Percentiles rank a stretch among this genome's conserved stretches.
These are phyloP conservation scores for Arge pagana DNA, from an alignment of 2,888 invertebrate species.

Conservation along the genomic window DNA sequence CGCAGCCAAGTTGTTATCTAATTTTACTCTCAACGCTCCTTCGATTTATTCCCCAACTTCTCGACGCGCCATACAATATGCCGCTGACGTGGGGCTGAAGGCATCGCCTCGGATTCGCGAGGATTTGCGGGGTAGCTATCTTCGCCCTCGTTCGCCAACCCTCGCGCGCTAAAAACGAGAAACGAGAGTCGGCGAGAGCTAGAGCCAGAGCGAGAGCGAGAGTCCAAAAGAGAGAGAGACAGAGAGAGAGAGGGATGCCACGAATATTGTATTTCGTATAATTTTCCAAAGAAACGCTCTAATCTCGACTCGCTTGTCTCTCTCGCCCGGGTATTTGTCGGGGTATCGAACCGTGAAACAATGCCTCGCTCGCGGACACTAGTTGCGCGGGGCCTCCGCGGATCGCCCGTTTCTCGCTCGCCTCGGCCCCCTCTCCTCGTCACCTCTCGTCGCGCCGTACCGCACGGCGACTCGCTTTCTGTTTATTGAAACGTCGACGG, in stretches of 20 bases:
- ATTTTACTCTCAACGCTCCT: conserved; percentile 59
- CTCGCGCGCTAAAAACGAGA: too few relatives aligned
- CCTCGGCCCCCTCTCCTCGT: background rate
- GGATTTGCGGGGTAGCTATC: too few relatives aligned
- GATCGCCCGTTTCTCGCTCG: too few relatives aligned
- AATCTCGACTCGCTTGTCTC: background rate
- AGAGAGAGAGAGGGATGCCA: background rate
- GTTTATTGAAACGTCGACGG: conserved; percentile 19
- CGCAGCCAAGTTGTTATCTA: conserved; percentile 57
- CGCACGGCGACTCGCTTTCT: conserved; percentile 7
- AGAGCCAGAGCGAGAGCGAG: too few relatives aligned
- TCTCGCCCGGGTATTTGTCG: conserved; percentile 14
- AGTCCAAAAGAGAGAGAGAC: too few relatives aligned
- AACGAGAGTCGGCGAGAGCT: too few relatives aligned
- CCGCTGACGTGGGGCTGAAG: conserved; percentile 43
- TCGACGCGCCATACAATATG: conserved; percentile 59
- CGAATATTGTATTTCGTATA: too few relatives aligned
- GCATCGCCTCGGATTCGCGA: background rate
- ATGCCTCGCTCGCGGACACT: conserved; percentile 14
- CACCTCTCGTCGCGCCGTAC: conserved; percentile 3
- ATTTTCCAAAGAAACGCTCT: background rate
- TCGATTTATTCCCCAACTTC: conserved; percentile 59
- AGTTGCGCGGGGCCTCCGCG: conserved; percentile 14
- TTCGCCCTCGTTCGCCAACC: too few relatives aligned
- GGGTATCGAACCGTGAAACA: conserved; percentile 11